Percentiles rank a stretch among this genome's conserved stretches.
These are phyloP conservation scores for Apamea sordens DNA, from an alignment of 2,888 invertebrate genomes.

Conservation along the genomic window DNA sequence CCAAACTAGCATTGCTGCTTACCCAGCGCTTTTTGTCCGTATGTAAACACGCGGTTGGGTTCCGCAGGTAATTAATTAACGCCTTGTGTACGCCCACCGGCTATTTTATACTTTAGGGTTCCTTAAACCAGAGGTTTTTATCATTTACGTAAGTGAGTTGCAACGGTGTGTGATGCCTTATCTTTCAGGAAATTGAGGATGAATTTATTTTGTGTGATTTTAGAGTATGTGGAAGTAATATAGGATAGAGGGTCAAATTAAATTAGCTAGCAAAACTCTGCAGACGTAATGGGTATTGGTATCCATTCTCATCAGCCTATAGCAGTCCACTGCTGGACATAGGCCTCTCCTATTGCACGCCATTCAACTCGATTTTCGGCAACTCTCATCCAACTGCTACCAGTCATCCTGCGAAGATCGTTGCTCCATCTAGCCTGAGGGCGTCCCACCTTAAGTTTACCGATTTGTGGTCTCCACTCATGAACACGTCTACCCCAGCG, in stretches of 20 bases:
- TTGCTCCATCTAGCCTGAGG: too few species aligned
- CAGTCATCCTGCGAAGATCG: too few species aligned
- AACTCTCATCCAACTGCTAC: too few species aligned
- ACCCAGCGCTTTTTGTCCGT: constrained; percentile 62
- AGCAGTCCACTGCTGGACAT: too few species aligned
- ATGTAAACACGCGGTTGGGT: constrained; percentile 66
- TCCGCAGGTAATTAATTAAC: constrained; percentile 70
- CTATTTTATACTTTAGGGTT: constrained; percentile 67
- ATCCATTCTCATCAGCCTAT: too few species aligned
- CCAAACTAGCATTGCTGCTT: constrained; percentile 49
- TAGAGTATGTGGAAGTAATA: not conserved
- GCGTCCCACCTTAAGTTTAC: too few species aligned
- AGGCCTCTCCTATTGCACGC: too few species aligned
- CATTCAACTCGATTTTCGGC: too few species aligned
- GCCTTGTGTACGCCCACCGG: constrained; percentile 66
- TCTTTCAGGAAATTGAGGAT: constrained; percentile 39
- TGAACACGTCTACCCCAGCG: too few species aligned
- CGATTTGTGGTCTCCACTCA: too few species aligned
- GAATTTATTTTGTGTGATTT: constrained; percentile 27
- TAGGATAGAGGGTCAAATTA: not conserved
- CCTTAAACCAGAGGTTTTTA: constrained; percentile 55
- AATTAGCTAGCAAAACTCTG: too few species aligned
- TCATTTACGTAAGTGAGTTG: constrained; percentile 50
- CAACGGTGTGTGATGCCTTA: constrained; percentile 24
- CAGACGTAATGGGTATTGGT: too few species aligned